Conservation (phyloP, 2,113 vertebrate genomes). For the Clinocottus analis region DNA sequence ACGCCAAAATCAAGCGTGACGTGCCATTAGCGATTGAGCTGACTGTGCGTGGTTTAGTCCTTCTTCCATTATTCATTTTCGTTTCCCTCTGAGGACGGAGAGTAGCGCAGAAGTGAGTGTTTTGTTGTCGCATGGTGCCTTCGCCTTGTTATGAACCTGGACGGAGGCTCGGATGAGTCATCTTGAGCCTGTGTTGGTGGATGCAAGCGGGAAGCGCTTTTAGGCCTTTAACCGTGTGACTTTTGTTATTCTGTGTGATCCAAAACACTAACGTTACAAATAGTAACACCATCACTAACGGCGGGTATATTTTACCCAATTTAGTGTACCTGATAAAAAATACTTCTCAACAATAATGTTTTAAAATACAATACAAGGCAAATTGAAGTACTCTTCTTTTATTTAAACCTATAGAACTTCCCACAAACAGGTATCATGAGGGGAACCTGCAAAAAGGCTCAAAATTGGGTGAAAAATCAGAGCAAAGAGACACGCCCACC, state of each 20-base stretch:
- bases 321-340: too few relatives aligned
- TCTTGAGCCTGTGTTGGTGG: neutral
- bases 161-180: constrained; percentile 40
- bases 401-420: too few relatives aligned
- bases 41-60: constrained; percentile 56
- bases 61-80: constrained; percentile 60
- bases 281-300: too few relatives aligned
- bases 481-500: too few relatives aligned
- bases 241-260: neutral
- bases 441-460: too few relatives aligned
- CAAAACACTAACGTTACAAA: too few relatives aligned
- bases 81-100: constrained; percentile 9
- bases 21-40: constrained; percentile 74
- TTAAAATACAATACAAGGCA: too few relatives aligned
- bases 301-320: too few relatives aligned
- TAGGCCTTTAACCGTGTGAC: neutral
- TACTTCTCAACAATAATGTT: too few relatives aligned
- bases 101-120: constrained; percentile 25
- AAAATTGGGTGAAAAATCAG: too few relatives aligned
- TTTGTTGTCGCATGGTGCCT: constrained; percentile 18
- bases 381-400: too few relatives aligned
- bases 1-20: constrained; percentile 66
- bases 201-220: constrained; percentile 23
- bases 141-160: constrained; percentile 21
- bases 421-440: too few relatives aligned